These are phyloP conservation scores for Agrotis puta DNA, from an alignment of 2,888 invertebrate species.

Conservation along the genomic window DNA sequence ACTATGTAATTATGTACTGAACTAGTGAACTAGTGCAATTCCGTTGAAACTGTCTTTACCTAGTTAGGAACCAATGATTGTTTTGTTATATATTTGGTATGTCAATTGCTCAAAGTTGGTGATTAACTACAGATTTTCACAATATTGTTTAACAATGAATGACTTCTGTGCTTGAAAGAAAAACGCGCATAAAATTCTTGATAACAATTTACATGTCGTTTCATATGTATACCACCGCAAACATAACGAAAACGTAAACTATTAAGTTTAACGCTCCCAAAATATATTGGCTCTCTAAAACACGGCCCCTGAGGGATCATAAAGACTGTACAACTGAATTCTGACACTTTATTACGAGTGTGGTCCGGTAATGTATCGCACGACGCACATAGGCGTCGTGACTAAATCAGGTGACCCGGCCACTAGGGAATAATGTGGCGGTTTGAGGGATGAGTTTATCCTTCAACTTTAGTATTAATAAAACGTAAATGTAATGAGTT, in stretches of 20 bases:
- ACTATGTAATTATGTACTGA: too few species aligned
- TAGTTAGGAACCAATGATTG: too few species aligned
- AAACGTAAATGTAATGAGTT: neutral
- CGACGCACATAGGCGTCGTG: constrained; percentile 5
- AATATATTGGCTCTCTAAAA: constrained; percentile 38
- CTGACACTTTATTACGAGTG: constrained; percentile 29
- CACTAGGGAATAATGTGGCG: neutral
- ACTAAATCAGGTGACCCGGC: constrained; percentile 4
- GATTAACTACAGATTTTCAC: too few species aligned
- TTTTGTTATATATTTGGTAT: too few species aligned
- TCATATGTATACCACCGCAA: neutral
- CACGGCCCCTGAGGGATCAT: constrained; percentile 17
- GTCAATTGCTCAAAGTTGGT: too few species aligned
- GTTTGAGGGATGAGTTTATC: neutral
- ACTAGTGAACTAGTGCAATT: too few species aligned
- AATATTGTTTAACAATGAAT: too few species aligned
- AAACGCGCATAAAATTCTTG: neutral
- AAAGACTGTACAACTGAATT: constrained; percentile 33
- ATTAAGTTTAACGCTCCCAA: constrained; percentile 24
- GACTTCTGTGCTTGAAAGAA: neutral
- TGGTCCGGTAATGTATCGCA: constrained; percentile 28
- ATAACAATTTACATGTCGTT: neutral
- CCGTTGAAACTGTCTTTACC: too few species aligned
- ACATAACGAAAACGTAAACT: constrained; percentile 5
- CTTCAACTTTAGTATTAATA: neutral